These are phyloP conservation scores for Mustela lutreola DNA, from an alignment of 2,113 vertebrate species.

Conservation along the genomic window DNA sequence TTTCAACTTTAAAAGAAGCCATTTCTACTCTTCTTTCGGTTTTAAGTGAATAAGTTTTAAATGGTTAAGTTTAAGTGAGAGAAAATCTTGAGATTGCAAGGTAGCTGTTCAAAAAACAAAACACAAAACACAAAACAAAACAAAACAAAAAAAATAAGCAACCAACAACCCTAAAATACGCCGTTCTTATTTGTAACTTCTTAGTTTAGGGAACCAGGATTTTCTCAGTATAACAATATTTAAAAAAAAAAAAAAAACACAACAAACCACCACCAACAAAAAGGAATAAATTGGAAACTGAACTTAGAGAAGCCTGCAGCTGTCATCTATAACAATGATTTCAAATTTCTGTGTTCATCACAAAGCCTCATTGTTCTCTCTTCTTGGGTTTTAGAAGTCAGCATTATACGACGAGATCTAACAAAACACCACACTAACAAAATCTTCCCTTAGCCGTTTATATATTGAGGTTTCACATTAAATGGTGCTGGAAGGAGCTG, in stretches of 20 bases:
- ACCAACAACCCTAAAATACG: neutral
- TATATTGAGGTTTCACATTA: neutral
- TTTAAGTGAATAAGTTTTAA: constrained; percentile 31
- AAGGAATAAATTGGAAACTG: constrained; percentile 3
- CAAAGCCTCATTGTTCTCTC: neutral
- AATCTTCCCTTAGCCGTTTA: neutral
- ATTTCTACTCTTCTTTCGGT: constrained; percentile 1
- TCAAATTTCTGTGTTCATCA: constrained; percentile 48
- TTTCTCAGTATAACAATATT: constrained; percentile 51
- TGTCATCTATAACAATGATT: constrained; percentile 39
- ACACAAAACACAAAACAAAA: neutral
- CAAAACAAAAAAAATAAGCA: neutral
- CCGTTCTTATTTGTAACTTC: constrained; percentile 52
- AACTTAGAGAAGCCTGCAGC: constrained; percentile 11
- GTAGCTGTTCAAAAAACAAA: neutral
- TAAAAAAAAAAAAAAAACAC: neutral
- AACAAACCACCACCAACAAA: constrained; percentile 11
- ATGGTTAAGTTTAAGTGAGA: constrained; percentile 22
- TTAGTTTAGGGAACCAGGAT: neutral
- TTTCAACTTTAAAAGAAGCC: constrained; percentile 45
- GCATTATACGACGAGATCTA: neutral
- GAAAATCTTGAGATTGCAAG: neutral
- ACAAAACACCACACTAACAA: neutral
- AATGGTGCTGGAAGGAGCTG: neutral
- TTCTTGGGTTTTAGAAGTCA: constrained; percentile 1